Conservation (phyloP, 2,113 vertebrate genomes). For the Nothobranchius furzeri region DNA sequence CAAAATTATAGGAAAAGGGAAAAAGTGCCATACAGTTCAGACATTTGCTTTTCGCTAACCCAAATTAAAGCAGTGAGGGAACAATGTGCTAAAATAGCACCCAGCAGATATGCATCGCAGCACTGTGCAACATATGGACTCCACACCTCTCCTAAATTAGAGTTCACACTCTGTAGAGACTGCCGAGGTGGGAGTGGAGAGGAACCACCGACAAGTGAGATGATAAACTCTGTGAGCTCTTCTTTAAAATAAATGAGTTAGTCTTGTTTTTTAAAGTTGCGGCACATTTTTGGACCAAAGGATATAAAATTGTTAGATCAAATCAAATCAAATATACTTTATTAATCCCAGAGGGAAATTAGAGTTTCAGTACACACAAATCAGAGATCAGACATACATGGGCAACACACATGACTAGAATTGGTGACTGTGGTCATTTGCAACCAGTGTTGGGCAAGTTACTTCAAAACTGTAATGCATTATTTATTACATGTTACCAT, state of each 20-base stretch:
- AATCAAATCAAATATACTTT: no score
- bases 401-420: no score
- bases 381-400: no score
- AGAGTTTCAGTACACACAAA: no score
- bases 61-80: conserved; percentile 31
- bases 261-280: no score
- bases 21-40: background rate
- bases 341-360: no score
- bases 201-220: conserved; percentile 7
- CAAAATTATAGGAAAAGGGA: conserved; percentile 10
- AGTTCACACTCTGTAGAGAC: conserved; percentile 42
- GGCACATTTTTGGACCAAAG: no score
- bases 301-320: no score
- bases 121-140: conserved; percentile 30
- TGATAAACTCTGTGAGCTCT: background rate
- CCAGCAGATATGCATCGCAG: conserved; percentile 20
- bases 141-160: conserved; percentile 27
- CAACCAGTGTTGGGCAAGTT: no score
- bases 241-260: background rate
- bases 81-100: conserved; percentile 26
- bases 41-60: conserved; percentile 35
- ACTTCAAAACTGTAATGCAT: no score
- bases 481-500: no score
- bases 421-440: no score
- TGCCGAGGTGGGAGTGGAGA: conserved; percentile 12